Evolutionary conservation across 2,888 invertebrate species (phyloP).

Genomic region (Phyto melanocephala): DNA sequence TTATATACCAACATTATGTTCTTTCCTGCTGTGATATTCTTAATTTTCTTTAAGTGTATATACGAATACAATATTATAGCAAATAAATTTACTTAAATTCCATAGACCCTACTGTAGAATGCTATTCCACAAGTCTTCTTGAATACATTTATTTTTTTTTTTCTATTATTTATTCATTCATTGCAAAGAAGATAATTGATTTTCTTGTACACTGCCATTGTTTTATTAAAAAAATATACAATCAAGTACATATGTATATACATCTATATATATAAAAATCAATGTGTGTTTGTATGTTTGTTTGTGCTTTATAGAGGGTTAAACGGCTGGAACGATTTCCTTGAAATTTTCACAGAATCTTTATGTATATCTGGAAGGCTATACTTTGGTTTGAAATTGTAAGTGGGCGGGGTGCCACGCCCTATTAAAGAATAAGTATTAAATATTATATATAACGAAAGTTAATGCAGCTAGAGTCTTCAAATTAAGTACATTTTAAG

Average conservation of each 20-base stretch:
- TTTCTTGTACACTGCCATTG: conserved; percentile 1
- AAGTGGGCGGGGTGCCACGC: too few species aligned
- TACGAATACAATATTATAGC: too few species aligned
- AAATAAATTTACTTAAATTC: conserved; percentile 37
- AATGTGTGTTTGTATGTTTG: too few species aligned
- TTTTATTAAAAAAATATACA: background rate
- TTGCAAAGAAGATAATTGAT: conserved; percentile 45
- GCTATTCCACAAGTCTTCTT: background rate
- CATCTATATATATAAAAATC: background rate
- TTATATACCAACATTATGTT: conserved; percentile 24
- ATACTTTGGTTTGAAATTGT: too few species aligned
- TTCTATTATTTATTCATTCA: conserved; percentile 31
- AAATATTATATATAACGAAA: too few species aligned
- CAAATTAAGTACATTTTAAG: too few species aligned
- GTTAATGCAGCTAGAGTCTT: too few species aligned
- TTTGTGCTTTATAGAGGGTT: too few species aligned
- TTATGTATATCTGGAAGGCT: too few species aligned
- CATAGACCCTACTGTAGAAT: conserved; percentile 28
- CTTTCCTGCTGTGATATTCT: conserved; percentile 55
- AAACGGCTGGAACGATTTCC: too few species aligned
- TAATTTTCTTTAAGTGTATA: conserved; percentile 38
- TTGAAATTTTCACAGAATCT: too few species aligned
- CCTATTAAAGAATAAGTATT: too few species aligned
- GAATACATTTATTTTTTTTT: conserved; percentile 38
- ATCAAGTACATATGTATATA: background rate